Evolutionary conservation across 2,113 vertebrate genomes (phyloP), one percentile per base, ranked within the genome.

Genomic region (Pteruthius melanotis): DNA sequence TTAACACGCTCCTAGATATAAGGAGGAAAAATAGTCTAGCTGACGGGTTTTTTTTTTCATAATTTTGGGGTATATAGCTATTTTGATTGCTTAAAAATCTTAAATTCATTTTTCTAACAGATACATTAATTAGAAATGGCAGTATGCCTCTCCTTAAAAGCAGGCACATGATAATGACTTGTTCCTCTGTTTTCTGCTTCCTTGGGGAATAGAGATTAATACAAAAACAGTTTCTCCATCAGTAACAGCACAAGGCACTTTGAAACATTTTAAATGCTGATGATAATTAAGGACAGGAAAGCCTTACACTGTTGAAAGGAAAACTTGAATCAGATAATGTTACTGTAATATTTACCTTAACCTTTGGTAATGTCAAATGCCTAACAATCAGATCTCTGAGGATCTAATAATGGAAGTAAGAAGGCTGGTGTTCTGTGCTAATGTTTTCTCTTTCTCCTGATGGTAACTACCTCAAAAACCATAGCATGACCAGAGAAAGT

Each of bases 321-420:
- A 69, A 82, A 11, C 7, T 52, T 57, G 21, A 65, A 88, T 80
- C 28, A 2, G 1, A 45, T 53, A 71, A 54, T 11, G 6, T 56
- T 69, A 49, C 47, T 70, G 11, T 49, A 90, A 45, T 84, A 74
- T 64, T 87, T 89, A 53, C 50, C 91, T 79, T 40, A 82, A 57
- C 37, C 49, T 87, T 83, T 74, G 16, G 24, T 52, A 86, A 83
- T 28, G 21, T 31, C 35, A 84, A 88, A 66, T 37, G n/a, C 15
- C 21, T 75, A 68, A 75, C 54, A 83, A 35, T 42, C 45, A 31
- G 40, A 45, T 40, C 37, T 84, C 37, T 76, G 59, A 37, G 17
- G 15, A 27, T 18, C 30, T 28, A 40, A 42, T 19, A 71, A 77
- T 5, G 49, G 13, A 61, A 65, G 23, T 13, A 18, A 42, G 28